Evolutionary conservation across 2,113 vertebrate species (phyloP).

Genomic region (Chionodraco myersi): DNA sequence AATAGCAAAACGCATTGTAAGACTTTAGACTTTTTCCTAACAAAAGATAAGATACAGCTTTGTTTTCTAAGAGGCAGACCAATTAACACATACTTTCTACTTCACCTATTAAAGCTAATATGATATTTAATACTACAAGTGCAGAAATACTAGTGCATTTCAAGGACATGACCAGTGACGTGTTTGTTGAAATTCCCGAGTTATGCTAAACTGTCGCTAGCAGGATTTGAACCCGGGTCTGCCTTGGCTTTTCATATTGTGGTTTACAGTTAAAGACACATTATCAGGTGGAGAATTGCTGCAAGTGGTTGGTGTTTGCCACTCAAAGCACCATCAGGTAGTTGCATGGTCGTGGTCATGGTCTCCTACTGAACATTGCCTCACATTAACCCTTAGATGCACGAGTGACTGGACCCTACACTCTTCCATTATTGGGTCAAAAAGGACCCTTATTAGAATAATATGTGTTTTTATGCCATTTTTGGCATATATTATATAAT

Average conservation of each 20-base stretch:
- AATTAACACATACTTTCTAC: neutral
- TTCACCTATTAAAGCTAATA: neutral
- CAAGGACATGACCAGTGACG: neutral
- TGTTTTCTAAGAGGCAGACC: neutral
- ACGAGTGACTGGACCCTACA: no score
- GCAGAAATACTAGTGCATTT: neutral
- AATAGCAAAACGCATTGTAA: neutral
- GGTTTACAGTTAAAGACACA: neutral
- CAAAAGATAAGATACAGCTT: neutral
- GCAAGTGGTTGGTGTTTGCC: neutral
- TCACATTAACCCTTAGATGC: neutral
- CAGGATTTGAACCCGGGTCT: neutral
- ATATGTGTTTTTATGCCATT: no score
- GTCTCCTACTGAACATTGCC: conserved; percentile 4
- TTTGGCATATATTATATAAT: no score
- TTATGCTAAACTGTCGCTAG: neutral
- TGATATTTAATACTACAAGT: neutral
- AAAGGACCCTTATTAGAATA: no score
- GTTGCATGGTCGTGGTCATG: neutral
- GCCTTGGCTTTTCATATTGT: neutral
- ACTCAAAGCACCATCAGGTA: neutral
- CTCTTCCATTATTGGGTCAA: no score
- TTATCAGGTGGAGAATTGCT: neutral
- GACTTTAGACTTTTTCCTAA: no score
- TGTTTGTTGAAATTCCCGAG: conserved; percentile 4